These are phyloP conservation scores for Melanophora roralis DNA, from an alignment of 2,888 invertebrate genomes.

Conservation along the genomic window DNA sequence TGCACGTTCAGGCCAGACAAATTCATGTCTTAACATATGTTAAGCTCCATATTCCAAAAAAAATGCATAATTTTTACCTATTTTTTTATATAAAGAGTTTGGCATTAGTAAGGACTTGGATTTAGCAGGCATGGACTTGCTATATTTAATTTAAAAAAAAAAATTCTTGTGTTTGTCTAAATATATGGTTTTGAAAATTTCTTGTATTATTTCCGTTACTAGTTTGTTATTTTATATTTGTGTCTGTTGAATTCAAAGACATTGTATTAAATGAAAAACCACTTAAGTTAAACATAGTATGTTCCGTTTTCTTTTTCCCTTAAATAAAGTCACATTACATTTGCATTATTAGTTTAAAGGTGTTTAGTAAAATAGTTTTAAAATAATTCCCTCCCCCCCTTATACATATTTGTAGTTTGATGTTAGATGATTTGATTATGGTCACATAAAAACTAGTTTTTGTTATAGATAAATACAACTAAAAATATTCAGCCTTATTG, in stretches of 20 bases:
- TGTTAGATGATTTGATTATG: conserved; percentile 36
- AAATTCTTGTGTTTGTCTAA: conserved; percentile 24
- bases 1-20: no score
- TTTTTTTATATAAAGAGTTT: no score
- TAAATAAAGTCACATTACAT: neutral
- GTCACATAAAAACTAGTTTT: conserved; percentile 1
- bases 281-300: conserved; percentile 17
- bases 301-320: conserved; percentile 1
- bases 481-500: no score
- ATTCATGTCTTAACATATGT: no score
- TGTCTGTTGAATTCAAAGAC: conserved; percentile 33
- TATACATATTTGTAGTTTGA: conserved; percentile 38
- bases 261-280: neutral
- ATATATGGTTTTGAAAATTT: neutral
- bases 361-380: neutral
- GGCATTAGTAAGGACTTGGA: no score
- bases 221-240: conserved; percentile 39
- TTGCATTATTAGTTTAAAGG: conserved; percentile 18
- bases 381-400: neutral
- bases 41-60: no score
- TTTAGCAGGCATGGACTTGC: no score
- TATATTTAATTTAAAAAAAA: no score
- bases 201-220: conserved; percentile 26
- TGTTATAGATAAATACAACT: neutral
- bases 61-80: no score